Evolutionary conservation across 2,888 invertebrate species (phyloP), one percentile per base, ranked within the genome.

Genomic region (Philereme transversata): DNA sequence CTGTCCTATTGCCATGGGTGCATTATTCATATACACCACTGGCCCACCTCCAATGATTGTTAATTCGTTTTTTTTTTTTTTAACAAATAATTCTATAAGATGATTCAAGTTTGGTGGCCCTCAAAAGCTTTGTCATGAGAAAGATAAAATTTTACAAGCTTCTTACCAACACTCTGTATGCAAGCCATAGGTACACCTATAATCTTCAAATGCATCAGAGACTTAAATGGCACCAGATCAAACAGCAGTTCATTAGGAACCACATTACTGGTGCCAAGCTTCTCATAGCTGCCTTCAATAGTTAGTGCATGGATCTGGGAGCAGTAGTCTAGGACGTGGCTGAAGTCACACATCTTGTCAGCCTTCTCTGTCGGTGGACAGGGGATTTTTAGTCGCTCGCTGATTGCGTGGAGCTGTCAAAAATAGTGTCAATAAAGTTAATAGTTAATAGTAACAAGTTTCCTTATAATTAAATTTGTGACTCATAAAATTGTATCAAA

Each of bases 321-420:
- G 82, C 96, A 96, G 78, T 97, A 97, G 85, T 99, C 99, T 56
- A 99, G 84, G 0, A 98, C 95, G 77, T 98, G 97, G 67, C 98
- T 97, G 73, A 99, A 96, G 87, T 99, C 98, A 75, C 95, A 96
- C 83, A 95, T 95, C 71, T 95, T 95, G 74, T 97, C 97, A 34
- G 94, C 93, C 64, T 95, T 95, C 77, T 97, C 97, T 61, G 94
- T 93, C 3, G 95, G 93, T 0, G 98, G 97, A 80, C 98, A 97
- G 0, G 98, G 97, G 74, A 97, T 94, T 83, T 96, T 96, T 52
- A 98, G 93, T 68, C 98, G 94, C 83, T 97, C 96, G 78, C 97
- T 97, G 60, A 99, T 95, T n/a, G 99, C 96, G 86, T 96, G 95
- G 35, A 99, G 88, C 96, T 99, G 93, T 47, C n/a, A 47, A 35